These are phyloP conservation scores for Metaphire vulgaris DNA, from an alignment of 1,140 invertebrate species.

Conservation along the genomic window DNA sequence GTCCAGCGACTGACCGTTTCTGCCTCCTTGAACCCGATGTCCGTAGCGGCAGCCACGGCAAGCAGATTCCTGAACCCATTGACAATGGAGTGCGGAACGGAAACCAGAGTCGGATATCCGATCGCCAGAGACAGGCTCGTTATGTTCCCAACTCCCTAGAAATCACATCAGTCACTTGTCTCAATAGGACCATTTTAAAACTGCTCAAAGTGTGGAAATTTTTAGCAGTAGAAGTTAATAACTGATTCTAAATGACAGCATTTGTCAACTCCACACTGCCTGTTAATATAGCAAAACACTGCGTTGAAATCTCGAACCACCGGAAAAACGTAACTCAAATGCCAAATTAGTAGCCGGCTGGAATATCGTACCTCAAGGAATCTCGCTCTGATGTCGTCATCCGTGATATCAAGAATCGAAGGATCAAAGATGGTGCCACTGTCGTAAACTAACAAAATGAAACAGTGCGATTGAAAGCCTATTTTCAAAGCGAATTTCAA, in stretches of 20 bases:
- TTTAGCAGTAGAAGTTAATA: no score
- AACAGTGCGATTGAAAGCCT: background rate
- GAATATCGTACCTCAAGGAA: slow-evolving; percentile 69
- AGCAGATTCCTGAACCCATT: slow-evolving; percentile 98
- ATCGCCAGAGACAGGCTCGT: slow-evolving; percentile 88
- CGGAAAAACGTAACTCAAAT: no score
- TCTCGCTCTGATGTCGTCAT: slow-evolving; percentile 81
- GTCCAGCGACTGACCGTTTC: slow-evolving; percentile 68
- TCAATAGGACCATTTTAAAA: no score
- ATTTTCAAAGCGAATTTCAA: background rate
- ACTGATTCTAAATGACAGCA: no score
- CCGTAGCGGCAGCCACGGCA: slow-evolving; percentile 89
- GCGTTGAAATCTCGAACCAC: no score
- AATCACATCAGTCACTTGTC: no score
- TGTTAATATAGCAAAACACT: no score
- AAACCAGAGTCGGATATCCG: slow-evolving; percentile 91
- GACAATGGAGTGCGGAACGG: slow-evolving; percentile 90
- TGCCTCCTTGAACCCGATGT: slow-evolving; percentile 90
- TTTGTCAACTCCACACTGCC: no score
- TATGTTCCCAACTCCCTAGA: slow-evolving; percentile 80
- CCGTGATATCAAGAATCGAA: slow-evolving; percentile 93
- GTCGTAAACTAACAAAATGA: slow-evolving; percentile 78
- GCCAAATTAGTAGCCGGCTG: no score
- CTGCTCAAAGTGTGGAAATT: no score
- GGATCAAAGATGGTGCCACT: slow-evolving; percentile 96